phyloP scores from a whole-genome alignment of 2,888 invertebrate genomes.

The Nebria brevicollis region DNA sequence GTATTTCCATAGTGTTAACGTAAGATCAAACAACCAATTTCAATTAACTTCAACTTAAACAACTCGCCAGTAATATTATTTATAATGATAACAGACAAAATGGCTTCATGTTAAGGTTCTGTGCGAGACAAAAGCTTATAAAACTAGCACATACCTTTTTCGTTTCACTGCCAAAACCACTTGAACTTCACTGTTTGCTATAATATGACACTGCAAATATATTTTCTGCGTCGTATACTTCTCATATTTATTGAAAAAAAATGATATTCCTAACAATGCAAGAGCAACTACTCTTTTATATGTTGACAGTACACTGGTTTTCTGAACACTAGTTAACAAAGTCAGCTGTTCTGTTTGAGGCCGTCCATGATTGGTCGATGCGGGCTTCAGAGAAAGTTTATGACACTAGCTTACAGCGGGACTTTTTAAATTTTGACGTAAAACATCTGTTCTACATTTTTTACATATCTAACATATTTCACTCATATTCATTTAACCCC shows the following conservation, averaged over 20 bases:
- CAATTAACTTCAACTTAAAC: conserved; percentile 9
- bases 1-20: conserved; percentile 23
- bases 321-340: conserved; percentile 52
- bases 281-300: conserved; percentile 43
- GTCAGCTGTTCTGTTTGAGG: conserved; percentile 54
- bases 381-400: conserved; percentile 15
- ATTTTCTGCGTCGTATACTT: conserved; percentile 51
- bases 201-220: conserved; percentile 53
- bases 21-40: background rate
- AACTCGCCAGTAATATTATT: conserved; percentile 38
- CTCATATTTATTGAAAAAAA: conserved; percentile 52
- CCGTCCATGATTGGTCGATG: conserved; percentile 31
- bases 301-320: conserved; percentile 53
- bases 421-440: conserved; percentile 28
- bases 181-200: conserved; percentile 50
- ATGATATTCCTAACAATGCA: conserved; percentile 52
- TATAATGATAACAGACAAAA: conserved; percentile 53
- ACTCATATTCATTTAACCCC: no score
- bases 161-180: conserved; percentile 44
- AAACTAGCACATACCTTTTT: conserved; percentile 33
- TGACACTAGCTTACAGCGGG: conserved; percentile 22
- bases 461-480: no score
- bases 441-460: background rate
- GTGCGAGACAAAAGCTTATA: conserved; percentile 38
- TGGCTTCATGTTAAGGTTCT: conserved; percentile 52